Evolutionary conservation across 2,888 invertebrate species (phyloP), one percentile per base, ranked within the genome.

Genomic region (Carpatolechia fugitivella): DNA sequence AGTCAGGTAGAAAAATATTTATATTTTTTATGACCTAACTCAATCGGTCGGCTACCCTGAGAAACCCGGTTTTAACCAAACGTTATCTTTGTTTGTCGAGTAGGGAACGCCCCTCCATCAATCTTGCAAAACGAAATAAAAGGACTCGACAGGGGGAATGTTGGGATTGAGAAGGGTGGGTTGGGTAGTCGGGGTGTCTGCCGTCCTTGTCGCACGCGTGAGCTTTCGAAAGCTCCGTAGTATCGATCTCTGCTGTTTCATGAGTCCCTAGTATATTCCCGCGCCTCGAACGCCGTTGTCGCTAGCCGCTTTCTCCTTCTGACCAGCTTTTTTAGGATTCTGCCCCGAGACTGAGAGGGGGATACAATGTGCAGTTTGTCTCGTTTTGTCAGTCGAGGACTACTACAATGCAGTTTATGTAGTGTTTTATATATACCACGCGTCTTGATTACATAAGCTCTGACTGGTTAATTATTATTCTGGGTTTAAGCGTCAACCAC

Each of bases 281-380:
- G 89, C 90, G 89, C 72, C 74, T 68, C 71, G 70, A 77, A 75
- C 84, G 77, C 74, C 84, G 77, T 76, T 90, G 90, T 90, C 90
- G 88, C 89, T 90, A 89, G 88, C 89, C 87, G 89, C 90, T 90
- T 80, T 80, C 89, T 86, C 86, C 81, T 85, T 84, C 80, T 80
- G 72, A 66, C 77, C 73, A 73, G 69, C 74, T 74, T 80, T 78
- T 80, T 76, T 77, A 71, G 65, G 64, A 68, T 58, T 58, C 56
- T 35, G 40, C 55, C 53, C 55, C 55, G 71, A 79, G 64, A 66
- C n/a, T n/a, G n/a, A n/a, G n/a, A n/a, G n/a, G n/a, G 72, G 63
- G 74, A 77, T 60, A 62, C 47, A 62, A 52, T 60, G 51, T 58
- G 59, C 56, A 36, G 38, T 58, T 44, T 57, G 53, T 69, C 66